Percentiles rank a stretch among this genome's conserved stretches.
Evolutionary conservation across 2,113 vertebrate species (phyloP).

Genomic region (chimpanzee (Pan troglodytes)): NHGRI_mPanTro3-v2.1_pri NC_072404.2:156903001-156903500

Average conservation of each 20-base stretch:
- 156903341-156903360: background rate
- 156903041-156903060: background rate
- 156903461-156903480: background rate
- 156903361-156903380: background rate
- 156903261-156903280: background rate
- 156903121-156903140: background rate
- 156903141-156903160: background rate
- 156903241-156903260: background rate
- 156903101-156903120: background rate
- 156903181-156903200: background rate
- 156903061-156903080: background rate
- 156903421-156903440: background rate
- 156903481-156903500: background rate
- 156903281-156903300: background rate
- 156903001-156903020: background rate
- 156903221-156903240: background rate
- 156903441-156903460: background rate
- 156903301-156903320: background rate
- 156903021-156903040: background rate
- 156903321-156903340: background rate
- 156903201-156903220: background rate
- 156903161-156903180: background rate
- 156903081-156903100: background rate
- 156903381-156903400: background rate
- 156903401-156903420: background rate